Evolutionary conservation across 2,113 vertebrate genomes (phyloP), one percentile per base, ranked within the genome.

Genomic region (Saimiri boliviensis): DNA sequence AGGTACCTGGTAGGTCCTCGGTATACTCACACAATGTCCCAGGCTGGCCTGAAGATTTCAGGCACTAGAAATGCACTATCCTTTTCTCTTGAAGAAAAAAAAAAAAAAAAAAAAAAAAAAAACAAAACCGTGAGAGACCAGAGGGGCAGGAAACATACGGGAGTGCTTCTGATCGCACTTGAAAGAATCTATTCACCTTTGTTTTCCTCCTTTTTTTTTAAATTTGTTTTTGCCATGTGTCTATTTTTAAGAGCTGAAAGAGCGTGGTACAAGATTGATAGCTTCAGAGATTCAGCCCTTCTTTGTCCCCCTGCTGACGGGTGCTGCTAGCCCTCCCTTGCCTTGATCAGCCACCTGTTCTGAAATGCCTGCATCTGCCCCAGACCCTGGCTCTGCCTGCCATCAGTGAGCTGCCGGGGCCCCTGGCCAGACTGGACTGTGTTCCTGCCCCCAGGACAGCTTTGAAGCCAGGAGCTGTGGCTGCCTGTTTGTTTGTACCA

Each of bases 161-260:
- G 79, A 54, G 42, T 27, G 16, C 56, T 35, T 93, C 58, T 5
- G 7, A 58, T 42, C 86, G 11, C 35, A 58, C 58, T 35, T 66
- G 58, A 74, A 86, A 84, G 63, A 30, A 35, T 42, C 13, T 63
- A 8, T 40, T 54, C 23, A 30, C 5, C 84, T 91, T 87, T 70
- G 47, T 56, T 93, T 85, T 37, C 84, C 47, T 74, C 45, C 32
- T 25, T 47, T 45, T 47, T 45, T 27, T 77, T 32, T 30, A 14
- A 63, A 63, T 63, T 32, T 13, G 60, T 68, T 63, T 81, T 76
- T 37, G 23, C 45, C 35, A 20, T 4, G 35, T 30, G 32, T 89
- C 97, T 95, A 27, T 94, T 94, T 89, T 95, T 86, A 79, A 82
- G 45, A 70, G 30, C 58, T 35, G 42, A 20, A 58, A 52, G 60